phyloP scores from a whole-genome alignment of 2,888 invertebrate genomes.

The Chorisops tibialis region DNA sequence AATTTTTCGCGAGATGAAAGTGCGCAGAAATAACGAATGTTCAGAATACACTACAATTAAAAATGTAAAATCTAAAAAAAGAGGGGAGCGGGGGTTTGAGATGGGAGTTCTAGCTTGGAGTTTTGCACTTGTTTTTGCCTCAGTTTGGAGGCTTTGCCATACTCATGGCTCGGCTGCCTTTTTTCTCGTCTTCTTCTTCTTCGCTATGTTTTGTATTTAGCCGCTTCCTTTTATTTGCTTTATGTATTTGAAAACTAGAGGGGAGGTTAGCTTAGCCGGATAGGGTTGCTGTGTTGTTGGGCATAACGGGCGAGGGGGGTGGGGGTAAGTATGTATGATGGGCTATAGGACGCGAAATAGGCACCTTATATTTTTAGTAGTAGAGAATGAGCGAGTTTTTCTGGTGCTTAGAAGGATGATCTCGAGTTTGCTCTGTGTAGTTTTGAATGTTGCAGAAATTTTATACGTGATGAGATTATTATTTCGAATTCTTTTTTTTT shows the following conservation, averaged over 20 bases:
- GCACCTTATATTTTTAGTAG: conserved; percentile 25
- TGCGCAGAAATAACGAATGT: conserved; percentile 37
- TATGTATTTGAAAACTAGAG: conserved; percentile 26
- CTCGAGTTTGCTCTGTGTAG: conserved; percentile 26
- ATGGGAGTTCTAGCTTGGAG: conserved; percentile 5
- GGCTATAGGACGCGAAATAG: conserved; percentile 14
- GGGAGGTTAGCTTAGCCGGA: conserved; percentile 22
- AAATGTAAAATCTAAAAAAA: conserved; percentile 35
- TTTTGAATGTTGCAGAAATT: conserved; percentile 26
- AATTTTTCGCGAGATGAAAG: conserved; percentile 36
- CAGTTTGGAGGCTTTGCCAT: too few species aligned
- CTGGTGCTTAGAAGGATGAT: conserved; percentile 25
- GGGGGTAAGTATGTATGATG: neutral
- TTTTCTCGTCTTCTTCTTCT: too few species aligned
- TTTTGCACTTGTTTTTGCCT: too few species aligned
- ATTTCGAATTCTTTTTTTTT: conserved; percentile 25
- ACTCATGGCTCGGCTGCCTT: too few species aligned
- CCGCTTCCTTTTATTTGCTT: conserved; percentile 26
- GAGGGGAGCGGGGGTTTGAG: conserved; percentile 1
- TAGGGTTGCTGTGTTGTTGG: conserved; percentile 24
- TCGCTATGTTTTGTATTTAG: conserved; percentile 23
- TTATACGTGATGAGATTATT: conserved; percentile 27
- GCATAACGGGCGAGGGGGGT: too few species aligned
- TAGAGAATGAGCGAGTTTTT: conserved; percentile 26
- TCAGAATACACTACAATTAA: conserved; percentile 37